Percentiles rank a stretch among this genome's conserved stretches.
These are phyloP conservation scores for Gnatocerus cornutus DNA, from an alignment of 2,888 invertebrate genomes.

Conservation along the genomic window DNA sequence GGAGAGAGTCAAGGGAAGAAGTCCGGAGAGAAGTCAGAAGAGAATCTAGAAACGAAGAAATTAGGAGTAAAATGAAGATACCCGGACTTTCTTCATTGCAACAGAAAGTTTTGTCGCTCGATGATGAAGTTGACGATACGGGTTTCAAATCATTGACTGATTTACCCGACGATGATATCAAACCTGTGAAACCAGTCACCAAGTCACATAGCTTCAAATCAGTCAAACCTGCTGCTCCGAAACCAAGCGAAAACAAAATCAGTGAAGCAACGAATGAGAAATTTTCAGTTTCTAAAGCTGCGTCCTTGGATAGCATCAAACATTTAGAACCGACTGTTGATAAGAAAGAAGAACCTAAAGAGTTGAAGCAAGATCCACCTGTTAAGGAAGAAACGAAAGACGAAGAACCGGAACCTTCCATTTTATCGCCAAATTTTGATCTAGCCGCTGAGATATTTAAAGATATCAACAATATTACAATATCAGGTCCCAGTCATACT, in stretches of 20 bases:
- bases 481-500: conserved; percentile 67
- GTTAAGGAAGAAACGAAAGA: neutral
- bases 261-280: conserved; percentile 69
- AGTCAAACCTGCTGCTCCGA: conserved; percentile 67
- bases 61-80: conserved; percentile 68
- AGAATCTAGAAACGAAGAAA: conserved; percentile 56
- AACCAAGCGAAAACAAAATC: neutral
- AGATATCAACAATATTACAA: conserved; percentile 57
- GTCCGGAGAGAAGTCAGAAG: neutral
- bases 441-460: conserved; percentile 9
- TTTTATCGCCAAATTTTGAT: neutral
- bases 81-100: conserved; percentile 74
- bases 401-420: conserved; percentile 29
- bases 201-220: conserved; percentile 83
- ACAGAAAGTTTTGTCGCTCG: conserved; percentile 72
- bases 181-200: conserved; percentile 76
- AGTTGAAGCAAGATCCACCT: neutral
- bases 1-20: neutral
- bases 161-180: conserved; percentile 63
- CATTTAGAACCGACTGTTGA: conserved; percentile 69
- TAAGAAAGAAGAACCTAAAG: conserved; percentile 35
- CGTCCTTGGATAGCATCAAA: conserved; percentile 76
- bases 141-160: conserved; percentile 67
- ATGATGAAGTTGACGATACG: conserved; percentile 64
- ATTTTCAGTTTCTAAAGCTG: conserved; percentile 64